Percentiles rank a stretch among this genome's conserved stretches.
phyloP scores from a whole-genome alignment of 2,797 vertebrate genomes.

The Semotilus atromaculatus region DNA sequence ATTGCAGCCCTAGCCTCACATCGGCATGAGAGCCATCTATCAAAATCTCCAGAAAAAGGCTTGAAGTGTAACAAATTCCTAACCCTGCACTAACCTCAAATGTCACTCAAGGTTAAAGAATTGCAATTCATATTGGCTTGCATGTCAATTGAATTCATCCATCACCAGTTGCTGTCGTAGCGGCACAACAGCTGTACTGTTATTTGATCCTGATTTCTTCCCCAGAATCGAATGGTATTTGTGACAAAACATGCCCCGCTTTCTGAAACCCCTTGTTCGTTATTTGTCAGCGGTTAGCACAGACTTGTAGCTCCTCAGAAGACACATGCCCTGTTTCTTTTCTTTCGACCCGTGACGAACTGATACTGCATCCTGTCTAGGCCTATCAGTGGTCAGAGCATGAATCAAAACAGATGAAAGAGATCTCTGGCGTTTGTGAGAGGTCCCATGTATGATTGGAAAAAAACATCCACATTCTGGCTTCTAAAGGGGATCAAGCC shows the following conservation, averaged over 20 bases:
- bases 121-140: constrained; percentile 49
- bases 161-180: constrained; percentile 52
- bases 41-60: constrained; percentile 48
- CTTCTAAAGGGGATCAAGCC: constrained; percentile 50
- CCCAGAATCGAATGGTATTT: constrained; percentile 44
- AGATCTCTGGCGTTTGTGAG: constrained; percentile 18
- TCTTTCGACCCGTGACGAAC: constrained; percentile 43
- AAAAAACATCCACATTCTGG: constrained; percentile 25
- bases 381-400: constrained; percentile 53
- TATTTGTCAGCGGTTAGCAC: constrained; percentile 32
- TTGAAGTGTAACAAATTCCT: constrained; percentile 53
- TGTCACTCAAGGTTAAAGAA: constrained; percentile 52
- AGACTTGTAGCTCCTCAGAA: constrained; percentile 31
- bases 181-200: constrained; percentile 43
- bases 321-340: constrained; percentile 58
- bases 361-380: constrained; percentile 41
- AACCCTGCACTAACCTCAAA: constrained; percentile 37
- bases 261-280: constrained; percentile 38
- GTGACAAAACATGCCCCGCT: constrained; percentile 44
- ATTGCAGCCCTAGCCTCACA: constrained; percentile 42
- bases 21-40: constrained; percentile 56
- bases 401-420: constrained; percentile 54
- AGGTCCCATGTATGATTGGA: background rate
- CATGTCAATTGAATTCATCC: constrained; percentile 49
- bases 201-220: constrained; percentile 56